Conservation (phyloP, 2,888 invertebrate species). For the Archips xylosteana region DNA sequence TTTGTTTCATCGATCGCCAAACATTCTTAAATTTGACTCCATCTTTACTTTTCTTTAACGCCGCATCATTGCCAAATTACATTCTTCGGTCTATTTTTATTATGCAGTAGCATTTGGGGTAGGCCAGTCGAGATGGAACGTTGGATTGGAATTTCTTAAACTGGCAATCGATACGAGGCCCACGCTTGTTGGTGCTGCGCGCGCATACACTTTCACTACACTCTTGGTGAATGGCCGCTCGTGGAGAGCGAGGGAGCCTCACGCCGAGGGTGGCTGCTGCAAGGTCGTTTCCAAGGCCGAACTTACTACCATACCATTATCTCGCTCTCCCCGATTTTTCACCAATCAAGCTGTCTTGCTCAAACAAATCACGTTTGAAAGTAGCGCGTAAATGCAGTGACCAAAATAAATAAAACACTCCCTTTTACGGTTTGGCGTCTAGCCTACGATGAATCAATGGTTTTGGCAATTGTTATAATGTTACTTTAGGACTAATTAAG, state of each 20-base stretch:
- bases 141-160: conserved; percentile 60
- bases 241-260: conserved; percentile 66
- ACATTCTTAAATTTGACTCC: conserved; percentile 8
- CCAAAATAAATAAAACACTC: conserved; percentile 64
- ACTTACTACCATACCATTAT: conserved; percentile 69
- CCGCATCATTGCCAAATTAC: conserved; percentile 36
- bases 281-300: conserved; percentile 79
- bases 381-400: conserved; percentile 68
- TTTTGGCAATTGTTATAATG: conserved; percentile 43
- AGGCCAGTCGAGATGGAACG: conserved; percentile 58
- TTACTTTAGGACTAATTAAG: conserved; percentile 17
- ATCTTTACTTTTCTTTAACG: conserved; percentile 31
- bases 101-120: conserved; percentile 53
- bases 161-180: conserved; percentile 73
- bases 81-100: conserved; percentile 47
- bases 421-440: conserved; percentile 61
- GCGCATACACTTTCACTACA: conserved; percentile 71
- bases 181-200: conserved; percentile 71
- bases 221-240: conserved; percentile 78
- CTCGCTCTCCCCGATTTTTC: conserved; percentile 57
- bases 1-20: conserved; percentile 10
- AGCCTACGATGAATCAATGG: conserved; percentile 53
- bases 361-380: conserved; percentile 69
- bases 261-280: conserved; percentile 64
- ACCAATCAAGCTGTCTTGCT: conserved; percentile 53